Percentiles rank a stretch among this genome's conserved stretches.
Conservation (phyloP, 2,888 invertebrate genomes). For the Machimus rusticus region DNA sequence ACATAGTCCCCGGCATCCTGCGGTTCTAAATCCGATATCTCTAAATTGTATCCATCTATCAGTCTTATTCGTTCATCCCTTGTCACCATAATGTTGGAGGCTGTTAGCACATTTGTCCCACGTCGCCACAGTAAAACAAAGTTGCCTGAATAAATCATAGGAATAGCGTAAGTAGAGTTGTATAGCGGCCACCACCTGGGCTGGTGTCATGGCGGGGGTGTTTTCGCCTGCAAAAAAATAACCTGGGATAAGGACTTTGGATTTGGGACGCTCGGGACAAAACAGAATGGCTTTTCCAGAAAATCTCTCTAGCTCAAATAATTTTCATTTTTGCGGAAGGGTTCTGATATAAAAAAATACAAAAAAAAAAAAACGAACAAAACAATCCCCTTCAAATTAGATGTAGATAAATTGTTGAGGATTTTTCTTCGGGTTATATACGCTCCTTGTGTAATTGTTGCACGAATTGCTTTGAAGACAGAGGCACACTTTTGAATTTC, state of each 20-base stretch:
- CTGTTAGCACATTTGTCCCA: conserved; percentile 76
- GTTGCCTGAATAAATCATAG: conserved; percentile 64
- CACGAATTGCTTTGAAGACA: not conserved
- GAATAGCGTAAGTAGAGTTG: conserved; percentile 1
- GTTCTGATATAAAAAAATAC: not conserved
- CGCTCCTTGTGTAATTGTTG: not conserved
- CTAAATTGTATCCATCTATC: conserved; percentile 75
- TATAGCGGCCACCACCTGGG: not conserved
- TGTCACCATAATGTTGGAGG: conserved; percentile 75
- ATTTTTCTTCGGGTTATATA: not conserved
- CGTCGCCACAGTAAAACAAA: conserved; percentile 74
- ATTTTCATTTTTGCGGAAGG: not conserved
- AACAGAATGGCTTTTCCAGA: not conserved
- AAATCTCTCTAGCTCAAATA: not conserved
- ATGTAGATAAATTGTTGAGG: not conserved
- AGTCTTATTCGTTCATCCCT: conserved; percentile 73
- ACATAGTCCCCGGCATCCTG: conserved; percentile 75
- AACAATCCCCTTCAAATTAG: not conserved
- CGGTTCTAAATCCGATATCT: conserved; percentile 74
- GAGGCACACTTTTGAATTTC: not conserved
- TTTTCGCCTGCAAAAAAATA: not conserved
- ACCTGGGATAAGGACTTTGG: not conserved
- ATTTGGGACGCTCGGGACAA: not conserved
- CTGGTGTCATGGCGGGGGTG: not conserved
- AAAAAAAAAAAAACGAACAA: not conserved